Percentiles rank a stretch among this genome's conserved stretches.
These are phyloP conservation scores for Eudemis profundana DNA, from an alignment of 2,888 invertebrate genomes.

Conservation along the genomic window DNA sequence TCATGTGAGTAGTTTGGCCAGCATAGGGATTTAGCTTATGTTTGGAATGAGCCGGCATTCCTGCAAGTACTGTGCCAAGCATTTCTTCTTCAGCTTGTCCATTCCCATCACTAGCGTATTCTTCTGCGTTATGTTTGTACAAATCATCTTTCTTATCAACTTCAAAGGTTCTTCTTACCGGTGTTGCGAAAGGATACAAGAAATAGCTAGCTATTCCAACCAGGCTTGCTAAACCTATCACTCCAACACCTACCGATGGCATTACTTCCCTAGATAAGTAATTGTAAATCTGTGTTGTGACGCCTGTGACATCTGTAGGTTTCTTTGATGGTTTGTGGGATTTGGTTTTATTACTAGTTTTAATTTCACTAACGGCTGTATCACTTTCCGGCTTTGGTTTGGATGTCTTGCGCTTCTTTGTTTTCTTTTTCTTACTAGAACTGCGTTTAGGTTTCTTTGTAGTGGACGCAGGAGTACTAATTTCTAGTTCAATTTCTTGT, in stretches of 20 bases:
- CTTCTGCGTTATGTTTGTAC: constrained; percentile 88
- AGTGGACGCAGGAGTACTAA: constrained; percentile 75
- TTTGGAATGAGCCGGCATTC: constrained; percentile 85
- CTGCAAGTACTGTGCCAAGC: constrained; percentile 90
- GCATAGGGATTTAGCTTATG: constrained; percentile 78
- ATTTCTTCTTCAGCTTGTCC: constrained; percentile 92
- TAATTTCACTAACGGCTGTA: constrained; percentile 67
- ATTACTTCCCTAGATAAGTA: constrained; percentile 92
- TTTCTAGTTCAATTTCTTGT: constrained; percentile 80
- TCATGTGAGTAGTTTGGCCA: constrained; percentile 72
- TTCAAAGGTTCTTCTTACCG: constrained; percentile 88
- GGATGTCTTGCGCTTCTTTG: constrained; percentile 85
- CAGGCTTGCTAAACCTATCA: constrained; percentile 90
- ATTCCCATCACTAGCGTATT: constrained; percentile 87
- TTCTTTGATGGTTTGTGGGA: constrained; percentile 71
- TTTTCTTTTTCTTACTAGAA: constrained; percentile 84
- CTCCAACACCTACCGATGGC: constrained; percentile 92
- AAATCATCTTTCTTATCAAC: constrained; percentile 87
- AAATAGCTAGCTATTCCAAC: constrained; percentile 92
- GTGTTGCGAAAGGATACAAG: constrained; percentile 89
- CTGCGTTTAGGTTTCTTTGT: constrained; percentile 80
- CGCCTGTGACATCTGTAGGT: constrained; percentile 72
- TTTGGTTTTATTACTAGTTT: constrained; percentile 84
- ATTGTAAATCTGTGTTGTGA: constrained; percentile 90
- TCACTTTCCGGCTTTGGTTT: constrained; percentile 69